Conservation (phyloP, 2,113 vertebrate species). For the Gasterosteus aculeatus region DNA sequence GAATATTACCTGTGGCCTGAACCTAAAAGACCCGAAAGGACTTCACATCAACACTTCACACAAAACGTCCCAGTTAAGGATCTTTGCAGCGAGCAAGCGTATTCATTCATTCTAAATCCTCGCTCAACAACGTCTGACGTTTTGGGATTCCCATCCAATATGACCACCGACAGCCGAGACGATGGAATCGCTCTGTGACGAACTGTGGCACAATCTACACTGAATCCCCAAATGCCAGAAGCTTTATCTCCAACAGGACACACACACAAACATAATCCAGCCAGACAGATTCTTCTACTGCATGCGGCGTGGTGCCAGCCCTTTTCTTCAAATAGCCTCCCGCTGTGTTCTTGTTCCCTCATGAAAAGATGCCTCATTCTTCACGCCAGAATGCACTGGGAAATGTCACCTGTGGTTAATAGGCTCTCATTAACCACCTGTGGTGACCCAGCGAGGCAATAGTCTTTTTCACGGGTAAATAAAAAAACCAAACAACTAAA, state of each 20-base stretch:
- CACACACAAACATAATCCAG: background rate
- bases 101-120: slow-evolving; percentile 4
- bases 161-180: background rate
- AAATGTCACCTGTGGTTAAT: slow-evolving; percentile 54
- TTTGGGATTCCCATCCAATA: background rate
- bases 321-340: slow-evolving; percentile 30
- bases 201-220: slow-evolving; percentile 2
- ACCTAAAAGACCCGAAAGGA: background rate
- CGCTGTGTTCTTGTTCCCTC: slow-evolving; percentile 46
- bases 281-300: slow-evolving; percentile 4
- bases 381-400: slow-evolving; percentile 24
- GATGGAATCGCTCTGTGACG: background rate
- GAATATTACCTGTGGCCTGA: background rate
- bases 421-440: slow-evolving; percentile 47
- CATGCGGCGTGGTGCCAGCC: slow-evolving; percentile 10
- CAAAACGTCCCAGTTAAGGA: slow-evolving; percentile 11
- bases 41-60: background rate
- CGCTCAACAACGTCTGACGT: background rate
- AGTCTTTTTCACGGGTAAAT: slow-evolving; percentile 39
- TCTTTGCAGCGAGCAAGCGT: background rate
- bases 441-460: slow-evolving; percentile 23
- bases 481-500: slow-evolving; percentile 1
- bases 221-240: background rate
- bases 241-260: slow-evolving; percentile 15
- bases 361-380: slow-evolving; percentile 49